phyloP scores from a whole-genome alignment of 2,113 vertebrate genomes.

The Passer montanus region DNA sequence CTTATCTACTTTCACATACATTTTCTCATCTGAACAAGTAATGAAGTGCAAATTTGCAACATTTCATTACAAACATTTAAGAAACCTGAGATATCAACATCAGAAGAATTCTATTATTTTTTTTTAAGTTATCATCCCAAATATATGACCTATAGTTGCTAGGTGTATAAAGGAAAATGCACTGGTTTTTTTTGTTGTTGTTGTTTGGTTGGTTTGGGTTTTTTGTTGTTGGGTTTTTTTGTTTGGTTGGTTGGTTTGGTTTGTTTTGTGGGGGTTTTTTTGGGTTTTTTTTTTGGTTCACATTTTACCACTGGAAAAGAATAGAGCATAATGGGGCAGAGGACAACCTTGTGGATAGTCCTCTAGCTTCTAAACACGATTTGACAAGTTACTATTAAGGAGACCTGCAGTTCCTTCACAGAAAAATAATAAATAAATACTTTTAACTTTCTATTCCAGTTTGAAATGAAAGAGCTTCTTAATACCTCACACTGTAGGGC shows the following conservation, averaged over 20 bases:
- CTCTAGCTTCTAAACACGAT: neutral
- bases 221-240: too few species aligned
- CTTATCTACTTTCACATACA: neutral
- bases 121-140: neutral
- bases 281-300: neutral
- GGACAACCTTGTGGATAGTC: neutral
- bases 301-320: neutral
- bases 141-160: neutral
- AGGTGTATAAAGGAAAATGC: neutral
- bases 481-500: neutral
- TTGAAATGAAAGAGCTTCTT: neutral
- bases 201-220: too few species aligned
- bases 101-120: neutral
- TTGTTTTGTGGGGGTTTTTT: too few species aligned
- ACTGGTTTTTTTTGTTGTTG: too few species aligned
- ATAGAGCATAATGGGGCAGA: neutral
- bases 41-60: neutral
- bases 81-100: neutral
- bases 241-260: too few species aligned
- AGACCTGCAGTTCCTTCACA: neutral
- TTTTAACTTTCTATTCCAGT: neutral
- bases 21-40: neutral
- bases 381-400: neutral
- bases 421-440: neutral
- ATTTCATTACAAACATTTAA: neutral